A percentile compares a stretch with the other conserved stretches of the same genome.
Conservation (phyloP, 1,140 invertebrate species). For the Caenorhabditis tropicalis region DNA sequence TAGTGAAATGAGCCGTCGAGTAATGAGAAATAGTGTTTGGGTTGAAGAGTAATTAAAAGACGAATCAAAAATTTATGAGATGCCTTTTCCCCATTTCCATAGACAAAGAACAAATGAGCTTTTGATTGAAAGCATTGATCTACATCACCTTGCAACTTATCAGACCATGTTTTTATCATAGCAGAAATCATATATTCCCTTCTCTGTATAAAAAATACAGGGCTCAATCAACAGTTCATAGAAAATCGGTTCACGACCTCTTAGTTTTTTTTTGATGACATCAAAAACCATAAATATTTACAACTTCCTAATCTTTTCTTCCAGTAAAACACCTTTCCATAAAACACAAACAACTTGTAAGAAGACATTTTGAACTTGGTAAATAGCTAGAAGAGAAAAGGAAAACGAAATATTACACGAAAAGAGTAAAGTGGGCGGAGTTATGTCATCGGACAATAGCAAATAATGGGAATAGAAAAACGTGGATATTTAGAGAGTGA, state of each 20-base stretch:
- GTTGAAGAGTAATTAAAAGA: not conserved
- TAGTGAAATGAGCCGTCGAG: not conserved
- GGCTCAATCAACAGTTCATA: too few relatives aligned
- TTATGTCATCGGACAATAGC: slow-evolving; percentile 6
- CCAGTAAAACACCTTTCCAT: not conserved
- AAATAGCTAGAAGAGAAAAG: not conserved
- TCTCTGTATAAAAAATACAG: too few relatives aligned
- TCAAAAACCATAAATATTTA: slow-evolving; percentile 35
- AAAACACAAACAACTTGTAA: slow-evolving; percentile 25
- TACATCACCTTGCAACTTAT: too few relatives aligned
- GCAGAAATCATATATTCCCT: too few relatives aligned
- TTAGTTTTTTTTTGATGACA: not conserved
- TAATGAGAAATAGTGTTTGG: not conserved
- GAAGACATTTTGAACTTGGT: slow-evolving; percentile 36
- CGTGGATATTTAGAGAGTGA: slow-evolving; percentile 9
- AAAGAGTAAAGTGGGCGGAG: not conserved
- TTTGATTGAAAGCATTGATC: too few relatives aligned
- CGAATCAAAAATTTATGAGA: too few relatives aligned
- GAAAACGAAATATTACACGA: not conserved
- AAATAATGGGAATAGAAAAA: slow-evolving; percentile 6
- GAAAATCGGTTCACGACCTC: not conserved
- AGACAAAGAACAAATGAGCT: too few relatives aligned
- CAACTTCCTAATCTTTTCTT: not conserved
- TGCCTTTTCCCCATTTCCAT: too few relatives aligned
- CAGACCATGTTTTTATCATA: too few relatives aligned